Evolutionary conservation across 2,888 invertebrate species (phyloP).

Genomic region (Erebia epiphron): DNA sequence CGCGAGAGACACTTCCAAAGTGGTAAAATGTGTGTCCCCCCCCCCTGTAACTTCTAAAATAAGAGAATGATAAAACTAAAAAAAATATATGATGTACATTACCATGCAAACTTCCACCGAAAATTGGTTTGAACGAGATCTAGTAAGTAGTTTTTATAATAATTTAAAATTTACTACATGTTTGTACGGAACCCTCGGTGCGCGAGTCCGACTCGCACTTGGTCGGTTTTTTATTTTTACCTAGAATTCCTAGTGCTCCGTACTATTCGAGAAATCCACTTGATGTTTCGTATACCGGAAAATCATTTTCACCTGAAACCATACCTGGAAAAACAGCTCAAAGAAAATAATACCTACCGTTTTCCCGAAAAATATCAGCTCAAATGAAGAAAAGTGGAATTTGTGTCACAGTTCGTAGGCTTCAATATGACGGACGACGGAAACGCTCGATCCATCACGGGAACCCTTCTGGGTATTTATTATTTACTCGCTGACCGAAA

Average conservation of each 20-base stretch:
- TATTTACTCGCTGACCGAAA: slow-evolving; percentile 58
- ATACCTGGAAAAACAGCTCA: slow-evolving; percentile 15
- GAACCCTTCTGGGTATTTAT: slow-evolving; percentile 53
- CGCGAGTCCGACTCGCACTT: too few relatives aligned
- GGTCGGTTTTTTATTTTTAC: not conserved
- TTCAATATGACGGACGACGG: slow-evolving; percentile 42
- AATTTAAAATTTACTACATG: too few relatives aligned
- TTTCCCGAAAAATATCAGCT: slow-evolving; percentile 22
- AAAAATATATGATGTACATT: too few relatives aligned
- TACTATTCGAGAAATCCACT: not conserved
- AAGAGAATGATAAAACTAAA: too few relatives aligned
- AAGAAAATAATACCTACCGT: slow-evolving; percentile 28
- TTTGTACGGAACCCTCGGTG: too few relatives aligned
- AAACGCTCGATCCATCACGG: slow-evolving; percentile 54
- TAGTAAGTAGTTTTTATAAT: too few relatives aligned
- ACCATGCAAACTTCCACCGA: too few relatives aligned
- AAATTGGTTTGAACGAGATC: too few relatives aligned
- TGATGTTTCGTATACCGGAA: not conserved
- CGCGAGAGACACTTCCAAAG: too few relatives aligned
- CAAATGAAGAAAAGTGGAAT: slow-evolving; percentile 32
- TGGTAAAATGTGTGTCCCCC: too few relatives aligned
- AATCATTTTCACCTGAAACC: not conserved
- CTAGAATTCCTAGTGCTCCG: not conserved
- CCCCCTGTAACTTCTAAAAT: too few relatives aligned
- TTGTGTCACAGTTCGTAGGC: slow-evolving; percentile 32